phyloP scores from a whole-genome alignment of 1,140 invertebrate genomes.

The Lepidurus apus region DNA sequence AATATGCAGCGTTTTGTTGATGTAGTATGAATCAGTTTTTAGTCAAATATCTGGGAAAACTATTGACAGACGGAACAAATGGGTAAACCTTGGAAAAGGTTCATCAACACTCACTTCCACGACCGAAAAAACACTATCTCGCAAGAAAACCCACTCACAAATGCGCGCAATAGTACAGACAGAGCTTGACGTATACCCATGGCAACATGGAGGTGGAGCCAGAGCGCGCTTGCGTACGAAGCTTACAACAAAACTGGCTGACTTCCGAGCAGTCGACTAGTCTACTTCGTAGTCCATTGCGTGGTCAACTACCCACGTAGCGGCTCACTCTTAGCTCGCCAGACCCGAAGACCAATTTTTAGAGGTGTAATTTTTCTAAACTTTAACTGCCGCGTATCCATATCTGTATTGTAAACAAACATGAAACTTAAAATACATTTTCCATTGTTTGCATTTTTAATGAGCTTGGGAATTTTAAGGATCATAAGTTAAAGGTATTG shows the following conservation, averaged over 20 bases:
- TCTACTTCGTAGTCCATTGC: background rate
- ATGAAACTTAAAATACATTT: too few relatives aligned
- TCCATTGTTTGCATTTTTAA: too few relatives aligned
- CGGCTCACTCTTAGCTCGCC: too few relatives aligned
- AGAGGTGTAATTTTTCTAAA: too few relatives aligned
- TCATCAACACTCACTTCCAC: background rate
- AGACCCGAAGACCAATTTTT: too few relatives aligned
- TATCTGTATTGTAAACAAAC: too few relatives aligned
- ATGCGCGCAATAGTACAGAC: background rate
- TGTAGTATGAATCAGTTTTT: too few relatives aligned
- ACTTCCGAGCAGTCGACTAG: background rate
- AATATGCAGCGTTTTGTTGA: background rate
- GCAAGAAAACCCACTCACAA: background rate
- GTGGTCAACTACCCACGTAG: too few relatives aligned
- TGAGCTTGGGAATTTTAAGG: too few relatives aligned
- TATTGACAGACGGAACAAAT: background rate
- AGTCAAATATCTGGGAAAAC: background rate
- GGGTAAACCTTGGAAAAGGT: background rate
- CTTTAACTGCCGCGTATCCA: too few relatives aligned
- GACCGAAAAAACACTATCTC: background rate
- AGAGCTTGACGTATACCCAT: background rate
- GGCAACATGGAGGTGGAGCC: background rate
- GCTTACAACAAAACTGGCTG: background rate
- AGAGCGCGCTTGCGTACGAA: background rate
- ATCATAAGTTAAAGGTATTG: too few relatives aligned